phyloP scores from a whole-genome alignment of 1,140 invertebrate genomes.

The Brachionus rotundiformis region DNA sequence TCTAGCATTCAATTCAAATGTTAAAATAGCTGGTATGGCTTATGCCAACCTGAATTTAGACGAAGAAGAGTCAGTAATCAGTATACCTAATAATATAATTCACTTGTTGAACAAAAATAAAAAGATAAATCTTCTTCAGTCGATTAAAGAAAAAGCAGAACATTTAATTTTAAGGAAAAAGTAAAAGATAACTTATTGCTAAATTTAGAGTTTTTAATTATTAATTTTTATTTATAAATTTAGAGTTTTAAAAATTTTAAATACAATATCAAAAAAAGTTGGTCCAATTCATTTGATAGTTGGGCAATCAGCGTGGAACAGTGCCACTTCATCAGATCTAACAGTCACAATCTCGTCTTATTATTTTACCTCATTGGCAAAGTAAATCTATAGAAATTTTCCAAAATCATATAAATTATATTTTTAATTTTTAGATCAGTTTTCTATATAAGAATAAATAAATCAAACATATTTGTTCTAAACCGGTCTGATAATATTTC shows the following conservation, averaged over 20 bases:
- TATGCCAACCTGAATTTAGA: slow-evolving; percentile 46
- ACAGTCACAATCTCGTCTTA: slow-evolving; percentile 3
- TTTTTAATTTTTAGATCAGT: neutral
- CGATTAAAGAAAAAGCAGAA: slow-evolving; percentile 41
- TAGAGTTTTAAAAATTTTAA: slow-evolving; percentile 48
- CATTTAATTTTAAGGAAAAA: slow-evolving; percentile 47
- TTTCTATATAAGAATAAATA: slow-evolving; percentile 35
- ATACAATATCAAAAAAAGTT: slow-evolving; percentile 19
- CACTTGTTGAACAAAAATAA: slow-evolving; percentile 43
- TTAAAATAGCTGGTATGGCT: slow-evolving; percentile 50
- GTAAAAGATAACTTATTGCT: neutral
- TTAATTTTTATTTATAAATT: too few relatives aligned
- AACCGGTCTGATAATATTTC: slow-evolving; percentile 21
- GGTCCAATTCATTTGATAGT: slow-evolving; percentile 2
- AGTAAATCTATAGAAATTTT: slow-evolving; percentile 20
- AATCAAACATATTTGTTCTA: neutral
- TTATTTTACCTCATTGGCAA: slow-evolving; percentile 25
- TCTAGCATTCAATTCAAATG: slow-evolving; percentile 41
- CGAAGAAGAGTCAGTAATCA: slow-evolving; percentile 46
- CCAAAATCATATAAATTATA: neutral
- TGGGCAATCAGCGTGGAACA: slow-evolving; percentile 41
- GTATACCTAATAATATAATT: slow-evolving; percentile 37
- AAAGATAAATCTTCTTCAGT: slow-evolving; percentile 50
- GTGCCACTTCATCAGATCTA: slow-evolving; percentile 20
- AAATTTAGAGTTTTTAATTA: neutral